A percentile compares a stretch with the other conserved stretches of the same genome.
These are phyloP conservation scores for Peromyscus aztecus DNA, from an alignment of 2,797 vertebrate species.

Conservation along the genomic window DNA sequence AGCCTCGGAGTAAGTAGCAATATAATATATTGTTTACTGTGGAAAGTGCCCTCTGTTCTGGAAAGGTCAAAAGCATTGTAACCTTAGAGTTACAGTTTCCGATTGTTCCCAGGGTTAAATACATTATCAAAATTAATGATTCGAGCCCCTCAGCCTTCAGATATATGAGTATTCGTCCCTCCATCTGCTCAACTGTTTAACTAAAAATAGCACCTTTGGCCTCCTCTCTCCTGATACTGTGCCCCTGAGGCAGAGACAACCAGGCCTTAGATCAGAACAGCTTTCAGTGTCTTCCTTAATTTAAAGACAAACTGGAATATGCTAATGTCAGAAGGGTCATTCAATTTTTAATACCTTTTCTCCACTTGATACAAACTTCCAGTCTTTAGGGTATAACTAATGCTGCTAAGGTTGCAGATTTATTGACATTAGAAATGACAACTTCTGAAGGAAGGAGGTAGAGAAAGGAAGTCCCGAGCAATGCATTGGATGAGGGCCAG, in stretches of 20 bases:
- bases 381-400: slow-evolving; percentile 88
- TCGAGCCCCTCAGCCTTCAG: slow-evolving; percentile 92
- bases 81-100: slow-evolving; percentile 94
- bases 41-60: slow-evolving; percentile 90
- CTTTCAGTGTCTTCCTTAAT: slow-evolving; percentile 83
- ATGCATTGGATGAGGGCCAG: fast-evolving
- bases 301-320: slow-evolving; percentile 70
- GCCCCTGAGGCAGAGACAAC: slow-evolving; percentile 88
- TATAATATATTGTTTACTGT: slow-evolving; percentile 96
- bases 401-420: slow-evolving; percentile 91
- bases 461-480: slow-evolving; percentile 82
- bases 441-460: slow-evolving; percentile 91
- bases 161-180: slow-evolving; percentile 94
- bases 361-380: slow-evolving; percentile 87
- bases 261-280: slow-evolving; percentile 82
- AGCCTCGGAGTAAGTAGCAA: slow-evolving; percentile 95
- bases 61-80: slow-evolving; percentile 95
- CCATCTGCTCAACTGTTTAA: slow-evolving; percentile 93
- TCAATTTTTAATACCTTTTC: slow-evolving; percentile 81
- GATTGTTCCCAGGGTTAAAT: slow-evolving; percentile 98
- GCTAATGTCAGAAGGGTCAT: slow-evolving; percentile 70
- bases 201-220: slow-evolving; percentile 93
- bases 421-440: slow-evolving; percentile 91
- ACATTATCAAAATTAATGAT: slow-evolving; percentile 98
- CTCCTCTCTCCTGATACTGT: slow-evolving; percentile 86